Conservation (phyloP, 1,140 invertebrate genomes). For the Pissodes strobi region DNA sequence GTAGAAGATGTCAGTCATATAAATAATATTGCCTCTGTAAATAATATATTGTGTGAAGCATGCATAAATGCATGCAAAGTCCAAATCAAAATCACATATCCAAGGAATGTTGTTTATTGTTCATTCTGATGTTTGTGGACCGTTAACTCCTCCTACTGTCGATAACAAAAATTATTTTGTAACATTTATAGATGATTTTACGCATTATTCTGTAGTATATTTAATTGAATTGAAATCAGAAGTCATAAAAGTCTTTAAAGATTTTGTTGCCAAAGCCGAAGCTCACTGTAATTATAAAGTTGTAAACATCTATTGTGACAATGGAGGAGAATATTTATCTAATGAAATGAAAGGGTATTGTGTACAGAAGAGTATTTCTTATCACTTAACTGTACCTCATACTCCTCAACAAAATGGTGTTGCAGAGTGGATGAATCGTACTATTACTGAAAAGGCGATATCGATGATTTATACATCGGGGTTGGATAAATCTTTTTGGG, state of each 20-base stretch:
- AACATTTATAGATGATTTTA: conserved; percentile 3
- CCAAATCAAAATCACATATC: conserved; percentile 50
- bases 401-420: conserved; percentile 61
- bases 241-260: conserved; percentile 52
- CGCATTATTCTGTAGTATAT: conserved; percentile 40
- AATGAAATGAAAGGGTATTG: conserved; percentile 55
- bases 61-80: conserved; percentile 55
- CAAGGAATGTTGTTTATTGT: conserved; percentile 54
- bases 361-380: conserved; percentile 56
- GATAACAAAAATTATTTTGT: conserved; percentile 9
- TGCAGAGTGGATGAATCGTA: conserved; percentile 57
- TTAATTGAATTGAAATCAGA: conserved; percentile 52
- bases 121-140: too few relatives aligned
- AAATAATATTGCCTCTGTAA: conserved; percentile 38
- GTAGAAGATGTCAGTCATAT: conserved; percentile 47
- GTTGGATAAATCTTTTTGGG: conserved; percentile 52
- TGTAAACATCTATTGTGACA: conserved; percentile 55
- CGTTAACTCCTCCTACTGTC: conserved; percentile 49
- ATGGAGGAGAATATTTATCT: too few relatives aligned
- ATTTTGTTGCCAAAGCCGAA: conserved; percentile 49
- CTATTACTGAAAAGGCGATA: conserved; percentile 56
- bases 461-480: conserved; percentile 52
- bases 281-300: conserved; percentile 53
- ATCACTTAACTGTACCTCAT: too few relatives aligned
- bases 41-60: conserved; percentile 54